Evolutionary conservation across 2,113 vertebrate genomes (phyloP), one percentile per base, ranked within the genome.

Genomic region (Pipra filicauda): DNA sequence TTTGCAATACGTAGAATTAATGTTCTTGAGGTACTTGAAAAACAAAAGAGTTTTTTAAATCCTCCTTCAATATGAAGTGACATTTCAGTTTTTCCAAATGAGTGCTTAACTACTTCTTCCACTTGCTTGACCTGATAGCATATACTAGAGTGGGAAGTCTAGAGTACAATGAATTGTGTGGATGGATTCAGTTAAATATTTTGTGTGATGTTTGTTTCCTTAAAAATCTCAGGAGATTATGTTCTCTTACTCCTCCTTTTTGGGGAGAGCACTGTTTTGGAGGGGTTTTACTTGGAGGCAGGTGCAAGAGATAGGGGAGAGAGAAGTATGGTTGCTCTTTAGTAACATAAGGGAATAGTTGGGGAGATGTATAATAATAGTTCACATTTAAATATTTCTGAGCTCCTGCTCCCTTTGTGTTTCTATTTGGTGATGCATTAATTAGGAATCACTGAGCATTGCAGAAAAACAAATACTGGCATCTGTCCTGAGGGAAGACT

Each of bases 391-490:
- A 81, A 61, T 93, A 64, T 91, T 93, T 96, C 87, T 82, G 77
- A 94, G 90, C 77, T 93, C 46, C 81, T 72, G 33, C 52, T 93
- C 48, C 48, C 52, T 69, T 91, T 94, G 31, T 92, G 51, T 82
- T 89, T 92, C 89, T 93, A 70, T 86, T 59, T 92, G 57, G 66
- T 81, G 48, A 54, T 93, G 54, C 51, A n/a, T 91, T 92, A 93
- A 59, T 92, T 92, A 82, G 78, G 81, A 80, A 93, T 87, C 39
- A 74, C 54, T 88, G 58, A 89, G 91, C 14, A 1, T 22, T 85
- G 27, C 79, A 91, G 75, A 76, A 92, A 94, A 92, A 88, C 70
- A 95, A 92, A 88, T 94, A 90, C 77, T 95, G 91, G 73, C 93
- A 85, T 96, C 79, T 93, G 79, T 93, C 95, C 90, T 49, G 44